Evolutionary conservation across 2,888 invertebrate genomes (phyloP).

Genomic region (Vesta saturnalis): DNA sequence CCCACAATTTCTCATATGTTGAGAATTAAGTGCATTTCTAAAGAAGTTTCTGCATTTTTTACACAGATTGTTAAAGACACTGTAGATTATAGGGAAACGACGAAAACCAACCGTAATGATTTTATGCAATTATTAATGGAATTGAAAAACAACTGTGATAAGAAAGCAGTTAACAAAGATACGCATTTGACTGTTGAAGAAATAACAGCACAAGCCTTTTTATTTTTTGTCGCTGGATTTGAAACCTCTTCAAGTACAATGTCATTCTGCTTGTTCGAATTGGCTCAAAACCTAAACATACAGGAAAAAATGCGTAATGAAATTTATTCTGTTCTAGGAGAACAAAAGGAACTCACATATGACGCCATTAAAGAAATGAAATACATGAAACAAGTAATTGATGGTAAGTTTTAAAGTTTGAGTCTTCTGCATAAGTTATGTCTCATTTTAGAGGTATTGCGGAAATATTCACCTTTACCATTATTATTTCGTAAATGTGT

Average conservation of each 20-base stretch:
- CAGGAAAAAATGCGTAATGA: slow-evolving; percentile 65
- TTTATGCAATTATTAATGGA: slow-evolving; percentile 58
- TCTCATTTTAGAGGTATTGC: slow-evolving; percentile 55
- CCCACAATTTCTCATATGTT: slow-evolving; percentile 31
- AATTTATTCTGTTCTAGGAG: slow-evolving; percentile 59
- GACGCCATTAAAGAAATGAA: slow-evolving; percentile 67
- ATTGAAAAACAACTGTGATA: slow-evolving; percentile 17
- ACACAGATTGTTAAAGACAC: slow-evolving; percentile 43
- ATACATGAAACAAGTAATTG: no score
- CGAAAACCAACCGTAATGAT: slow-evolving; percentile 49
- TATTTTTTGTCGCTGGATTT: slow-evolving; percentile 73
- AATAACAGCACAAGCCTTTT: slow-evolving; percentile 66
- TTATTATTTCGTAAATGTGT: slow-evolving; percentile 42
- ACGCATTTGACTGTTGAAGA: slow-evolving; percentile 62
- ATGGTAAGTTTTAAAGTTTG: slow-evolving; percentile 62
- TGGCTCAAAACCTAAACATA: slow-evolving; percentile 65
- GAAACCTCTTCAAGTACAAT: slow-evolving; percentile 72
- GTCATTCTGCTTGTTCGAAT: slow-evolving; percentile 66
- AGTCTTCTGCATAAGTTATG: no score
- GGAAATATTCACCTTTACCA: slow-evolving; percentile 54
- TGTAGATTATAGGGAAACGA: slow-evolving; percentile 44
- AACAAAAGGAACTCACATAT: slow-evolving; percentile 63
- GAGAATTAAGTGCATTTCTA: slow-evolving; percentile 27
- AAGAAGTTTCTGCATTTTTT: slow-evolving; percentile 46
- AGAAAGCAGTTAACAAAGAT: slow-evolving; percentile 8